Percentiles rank a stretch among this genome's conserved stretches.
Conservation (phyloP, 2,113 vertebrate genomes). For the Heterotilapia buettikoferi region DNA sequence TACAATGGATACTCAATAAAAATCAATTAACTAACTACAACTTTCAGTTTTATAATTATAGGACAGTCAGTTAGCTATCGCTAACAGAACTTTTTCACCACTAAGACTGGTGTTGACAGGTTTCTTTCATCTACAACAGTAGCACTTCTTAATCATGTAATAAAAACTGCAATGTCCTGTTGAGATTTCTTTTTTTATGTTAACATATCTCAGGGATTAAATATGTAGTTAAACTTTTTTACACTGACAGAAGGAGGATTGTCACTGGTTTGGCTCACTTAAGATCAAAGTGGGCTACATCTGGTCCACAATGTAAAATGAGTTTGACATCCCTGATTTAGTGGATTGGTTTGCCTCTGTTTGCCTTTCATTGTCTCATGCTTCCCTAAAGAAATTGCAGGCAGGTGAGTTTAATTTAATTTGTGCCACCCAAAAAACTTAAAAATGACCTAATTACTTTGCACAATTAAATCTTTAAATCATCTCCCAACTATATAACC, state of each 20-base stretch:
- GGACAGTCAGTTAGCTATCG: not conserved
- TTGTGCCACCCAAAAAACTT: not conserved
- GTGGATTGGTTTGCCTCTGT: not conserved
- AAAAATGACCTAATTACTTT: not conserved
- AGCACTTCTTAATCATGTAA: not conserved
- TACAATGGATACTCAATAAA: not conserved
- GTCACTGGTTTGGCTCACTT: not conserved
- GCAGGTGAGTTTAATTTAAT: not conserved
- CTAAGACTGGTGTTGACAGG: fast-evolving
- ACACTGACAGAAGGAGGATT: not conserved
- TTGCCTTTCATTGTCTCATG: not conserved
- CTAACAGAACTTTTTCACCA: not conserved
- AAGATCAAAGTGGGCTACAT: not conserved
- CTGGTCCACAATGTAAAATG: not conserved
- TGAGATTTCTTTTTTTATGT: not conserved
- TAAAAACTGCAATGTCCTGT: not conserved
- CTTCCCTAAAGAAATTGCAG: not conserved
- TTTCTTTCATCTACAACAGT: not conserved
- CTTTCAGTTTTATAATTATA: not conserved
- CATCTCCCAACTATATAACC: not conserved
- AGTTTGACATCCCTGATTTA: not conserved
- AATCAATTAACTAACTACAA: not conserved
- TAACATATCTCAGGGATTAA: not conserved
- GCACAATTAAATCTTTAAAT: not conserved
- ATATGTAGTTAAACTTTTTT: not conserved